A percentile compares a stretch with the other conserved stretches of the same genome.
Conservation (phyloP, 2,888 invertebrate genomes). For the Amphipyra tragopoginis region DNA sequence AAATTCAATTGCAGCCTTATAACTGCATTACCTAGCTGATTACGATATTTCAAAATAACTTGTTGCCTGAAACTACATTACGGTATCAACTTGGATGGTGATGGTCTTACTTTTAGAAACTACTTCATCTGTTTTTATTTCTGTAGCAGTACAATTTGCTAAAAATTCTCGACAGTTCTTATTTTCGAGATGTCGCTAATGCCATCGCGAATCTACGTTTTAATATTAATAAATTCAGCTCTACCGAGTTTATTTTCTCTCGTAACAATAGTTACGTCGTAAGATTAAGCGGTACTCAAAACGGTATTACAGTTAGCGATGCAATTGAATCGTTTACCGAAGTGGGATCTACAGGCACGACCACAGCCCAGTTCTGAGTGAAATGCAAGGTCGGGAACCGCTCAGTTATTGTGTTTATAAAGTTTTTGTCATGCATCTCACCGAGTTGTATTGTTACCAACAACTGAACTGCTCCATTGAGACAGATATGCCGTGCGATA, state of each 20-base stretch:
- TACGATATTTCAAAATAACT: too few relatives aligned
- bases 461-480: constrained; percentile 81
- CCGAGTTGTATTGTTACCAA: constrained; percentile 78
- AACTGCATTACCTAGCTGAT: too few relatives aligned
- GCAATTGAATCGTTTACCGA: constrained; percentile 77
- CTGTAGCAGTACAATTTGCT: constrained; percentile 9
- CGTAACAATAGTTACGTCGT: constrained; percentile 73
- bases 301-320: constrained; percentile 80
- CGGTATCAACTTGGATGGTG: too few relatives aligned
- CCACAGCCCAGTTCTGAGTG: constrained; percentile 82
- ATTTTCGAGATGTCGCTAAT: neutral
- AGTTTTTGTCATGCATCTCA: constrained; percentile 84
- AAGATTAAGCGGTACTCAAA: constrained; percentile 79
- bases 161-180: neutral
- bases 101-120: too few relatives aligned
- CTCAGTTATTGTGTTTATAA: constrained; percentile 80
- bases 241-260: constrained; percentile 62
- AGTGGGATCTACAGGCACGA: constrained; percentile 80
- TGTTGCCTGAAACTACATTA: too few relatives aligned
- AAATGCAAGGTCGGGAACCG: constrained; percentile 83
- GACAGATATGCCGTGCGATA: constrained; percentile 84
- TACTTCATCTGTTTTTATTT: neutral
- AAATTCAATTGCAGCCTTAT: too few relatives aligned
- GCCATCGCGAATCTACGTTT: constrained; percentile 28
- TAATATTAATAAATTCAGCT: constrained; percentile 50